Conservation (phyloP, 2,888 invertebrate genomes). For the Luperina nickerlii region DNA sequence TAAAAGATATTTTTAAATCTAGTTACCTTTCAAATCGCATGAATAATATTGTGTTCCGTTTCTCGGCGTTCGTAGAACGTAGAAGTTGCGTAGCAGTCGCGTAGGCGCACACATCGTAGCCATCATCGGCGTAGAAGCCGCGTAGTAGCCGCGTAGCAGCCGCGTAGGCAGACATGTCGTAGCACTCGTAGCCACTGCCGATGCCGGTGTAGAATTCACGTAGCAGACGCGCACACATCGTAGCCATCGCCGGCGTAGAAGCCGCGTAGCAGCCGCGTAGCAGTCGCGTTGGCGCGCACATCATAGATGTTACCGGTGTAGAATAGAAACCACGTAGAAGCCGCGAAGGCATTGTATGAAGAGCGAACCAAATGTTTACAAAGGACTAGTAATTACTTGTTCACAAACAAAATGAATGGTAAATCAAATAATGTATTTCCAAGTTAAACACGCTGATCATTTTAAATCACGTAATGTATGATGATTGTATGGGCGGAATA, state of each 20-base stretch:
- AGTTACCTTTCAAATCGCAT: background rate
- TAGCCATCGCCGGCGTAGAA: background rate
- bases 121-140: background rate
- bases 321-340: background rate
- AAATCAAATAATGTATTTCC: slow-evolving; percentile 8
- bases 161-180: background rate
- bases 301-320: background rate
- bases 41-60: background rate
- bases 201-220: background rate
- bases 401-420: slow-evolving; percentile 4
- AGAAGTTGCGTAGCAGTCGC: background rate
- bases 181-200: background rate
- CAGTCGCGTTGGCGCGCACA: background rate
- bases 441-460: background rate
- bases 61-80: background rate
- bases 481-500: slow-evolving; percentile 1
- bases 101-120: background rate
- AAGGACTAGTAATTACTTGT: background rate
- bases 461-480: slow-evolving; percentile 6
- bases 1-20: background rate
- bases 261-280: background rate
- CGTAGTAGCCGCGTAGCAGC: background rate
- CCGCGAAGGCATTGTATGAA: background rate
- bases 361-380: background rate
- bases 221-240: background rate